Base-by-base conservation (phyloP, 2,113 vertebrate species). In the Lagenorhynchus albirostris region DNA sequence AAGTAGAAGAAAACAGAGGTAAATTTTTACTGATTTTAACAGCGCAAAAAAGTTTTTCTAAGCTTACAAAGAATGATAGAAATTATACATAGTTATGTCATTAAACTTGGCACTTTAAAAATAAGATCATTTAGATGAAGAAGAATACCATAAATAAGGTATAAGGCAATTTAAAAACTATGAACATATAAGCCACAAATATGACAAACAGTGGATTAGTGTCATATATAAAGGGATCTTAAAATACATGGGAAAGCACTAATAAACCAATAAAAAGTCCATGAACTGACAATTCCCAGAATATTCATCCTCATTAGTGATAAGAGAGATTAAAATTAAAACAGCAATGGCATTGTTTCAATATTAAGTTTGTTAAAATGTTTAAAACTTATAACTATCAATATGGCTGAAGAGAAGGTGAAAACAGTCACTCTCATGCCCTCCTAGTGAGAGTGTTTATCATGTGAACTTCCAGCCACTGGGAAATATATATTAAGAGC, bases 311-410 rank as follows among this genome's bases (percentile, higher is more conserved):
- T 91, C 29, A 80, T n/a, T 83, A 80, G 58, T 70, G 70, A 88
- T 88, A 13, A 90, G 89, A 62, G 12, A 90, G 12, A 79, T n/a
- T 94, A 63, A 98, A 95, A 74, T 79, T 86, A 68, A 97, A 95
- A 73, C 36, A 81, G 8, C 15, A 70, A 11, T 92, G 62, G 1
- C 31, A 58, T 71, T 71, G 8, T 83, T 97, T 90, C 76, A 74
- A 50, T 73, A 23, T 82, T 55, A 86, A 82, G 71, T 50, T 89
- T 14, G 6, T 50, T 80, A 71, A 94, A 60, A 67, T 65, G 23
- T 79, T 41, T 47, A 38, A 84, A 80, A 82, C 41, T 38, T 77
- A 4, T 50, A 29, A 58, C 79, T 79, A 26, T 87, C 29, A 95
- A 20, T 38, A n/a, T 38, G 2, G 47, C 70, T 74, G n/a, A 79